These are phyloP conservation scores for Camelus bactrianus DNA, from an alignment of 2,113 vertebrate genomes.

Conservation along the genomic window DNA sequence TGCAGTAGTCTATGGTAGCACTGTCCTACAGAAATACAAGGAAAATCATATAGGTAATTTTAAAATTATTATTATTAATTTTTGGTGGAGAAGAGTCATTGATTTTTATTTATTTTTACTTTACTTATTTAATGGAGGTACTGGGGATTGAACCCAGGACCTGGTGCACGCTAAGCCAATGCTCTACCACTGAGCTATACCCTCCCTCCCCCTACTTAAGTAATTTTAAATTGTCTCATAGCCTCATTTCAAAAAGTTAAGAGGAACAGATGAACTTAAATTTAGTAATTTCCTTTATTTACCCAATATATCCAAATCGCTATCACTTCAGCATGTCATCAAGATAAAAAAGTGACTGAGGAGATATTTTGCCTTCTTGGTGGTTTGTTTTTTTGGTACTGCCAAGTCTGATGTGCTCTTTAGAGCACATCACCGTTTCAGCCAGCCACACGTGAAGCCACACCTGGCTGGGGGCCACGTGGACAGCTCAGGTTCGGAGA, in stretches of 20 bases:
- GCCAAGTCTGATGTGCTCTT: background rate
- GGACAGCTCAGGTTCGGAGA: no score
- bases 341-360: background rate
- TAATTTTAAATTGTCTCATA: background rate
- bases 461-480: fast-evolving
- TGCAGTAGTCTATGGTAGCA: background rate
- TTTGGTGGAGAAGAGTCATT: no score
- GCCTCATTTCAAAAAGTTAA: constrained; percentile 4
- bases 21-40: background rate
- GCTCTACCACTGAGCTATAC: no score
- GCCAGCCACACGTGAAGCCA: background rate
- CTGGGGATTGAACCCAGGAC: no score
- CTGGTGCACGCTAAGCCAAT: no score
- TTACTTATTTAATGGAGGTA: no score
- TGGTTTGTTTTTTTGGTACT: background rate
- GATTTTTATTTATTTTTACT: no score
- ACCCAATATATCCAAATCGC: background rate
- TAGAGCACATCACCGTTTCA: background rate
- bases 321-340: background rate
- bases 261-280: background rate
- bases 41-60: no score
- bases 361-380: background rate
- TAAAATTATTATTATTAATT: no score
- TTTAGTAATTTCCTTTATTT: background rate
- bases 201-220: no score